Evolutionary conservation across 2,797 vertebrate genomes (phyloP).

Genomic region (Epinephelus awoara): DNA sequence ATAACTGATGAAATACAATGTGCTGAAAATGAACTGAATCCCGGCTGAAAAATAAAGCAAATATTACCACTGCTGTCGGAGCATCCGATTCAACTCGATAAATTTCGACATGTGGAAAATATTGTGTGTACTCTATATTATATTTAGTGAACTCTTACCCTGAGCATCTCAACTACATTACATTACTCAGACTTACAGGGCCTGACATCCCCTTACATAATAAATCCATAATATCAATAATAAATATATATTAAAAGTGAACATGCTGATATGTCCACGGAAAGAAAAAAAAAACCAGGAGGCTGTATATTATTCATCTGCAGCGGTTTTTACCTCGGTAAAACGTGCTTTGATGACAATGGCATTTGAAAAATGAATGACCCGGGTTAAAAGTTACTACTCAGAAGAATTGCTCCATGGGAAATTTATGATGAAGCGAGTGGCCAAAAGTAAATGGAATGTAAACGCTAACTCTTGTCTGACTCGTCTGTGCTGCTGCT

Average conservation of each 20-base stretch:
- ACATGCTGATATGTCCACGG: constrained; percentile 60
- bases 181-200: constrained; percentile 46
- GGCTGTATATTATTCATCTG: constrained; percentile 74
- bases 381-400: constrained; percentile 74
- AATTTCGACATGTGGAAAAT: constrained; percentile 59
- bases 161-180: constrained; percentile 53
- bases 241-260: constrained; percentile 73
- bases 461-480: constrained; percentile 71
- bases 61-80: constrained; percentile 55
- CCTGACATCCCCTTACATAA: constrained; percentile 64
- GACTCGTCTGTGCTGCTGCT: constrained; percentile 67
- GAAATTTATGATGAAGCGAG: constrained; percentile 78
- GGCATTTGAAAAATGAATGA: constrained; percentile 80
- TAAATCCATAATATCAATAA: constrained; percentile 77
- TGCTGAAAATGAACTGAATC: constrained; percentile 45
- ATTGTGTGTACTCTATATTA: constrained; percentile 56
- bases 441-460: constrained; percentile 76
- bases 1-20: constrained; percentile 25
- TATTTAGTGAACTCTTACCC: constrained; percentile 44
- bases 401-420: constrained; percentile 71
- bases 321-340: constrained; percentile 66
- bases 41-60: constrained; percentile 50
- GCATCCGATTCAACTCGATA: constrained; percentile 62
- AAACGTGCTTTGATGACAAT: constrained; percentile 74
- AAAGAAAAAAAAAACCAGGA: constrained; percentile 49